Evolutionary conservation across 2,888 invertebrate genomes (phyloP).

Genomic region (Antheraea assamensis): DNA sequence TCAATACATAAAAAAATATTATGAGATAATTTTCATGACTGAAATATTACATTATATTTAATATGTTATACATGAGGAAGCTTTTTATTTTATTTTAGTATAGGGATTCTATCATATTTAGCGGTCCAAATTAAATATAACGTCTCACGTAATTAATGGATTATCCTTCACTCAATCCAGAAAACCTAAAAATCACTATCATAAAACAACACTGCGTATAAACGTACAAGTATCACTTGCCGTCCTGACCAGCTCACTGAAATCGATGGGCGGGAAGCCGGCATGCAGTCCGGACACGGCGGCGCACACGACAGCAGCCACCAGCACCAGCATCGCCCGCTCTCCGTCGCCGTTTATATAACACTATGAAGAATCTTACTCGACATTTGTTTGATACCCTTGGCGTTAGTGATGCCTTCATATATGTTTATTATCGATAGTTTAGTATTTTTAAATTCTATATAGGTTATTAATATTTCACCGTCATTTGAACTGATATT

Average conservation of each 20-base stretch:
- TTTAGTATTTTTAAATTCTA: neutral
- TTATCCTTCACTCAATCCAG: too few relatives aligned
- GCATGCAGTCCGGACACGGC: neutral
- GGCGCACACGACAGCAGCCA: neutral
- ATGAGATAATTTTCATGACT: too few relatives aligned
- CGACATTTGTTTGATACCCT: slow-evolving; percentile 28
- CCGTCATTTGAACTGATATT: too few relatives aligned
- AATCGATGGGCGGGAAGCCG: slow-evolving; percentile 32
- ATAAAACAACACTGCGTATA: neutral
- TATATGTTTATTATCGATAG: neutral
- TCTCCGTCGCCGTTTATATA: slow-evolving; percentile 17
- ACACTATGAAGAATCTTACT: slow-evolving; percentile 11
- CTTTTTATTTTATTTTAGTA: too few relatives aligned
- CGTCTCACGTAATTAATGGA: too few relatives aligned
- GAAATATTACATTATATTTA: too few relatives aligned
- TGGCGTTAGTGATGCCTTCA: slow-evolving; percentile 21
- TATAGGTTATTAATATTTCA: too few relatives aligned
- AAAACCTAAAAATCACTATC: too few relatives aligned
- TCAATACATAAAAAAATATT: too few relatives aligned
- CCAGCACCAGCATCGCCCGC: slow-evolving; percentile 9
- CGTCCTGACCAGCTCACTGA: slow-evolving; percentile 37
- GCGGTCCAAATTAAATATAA: too few relatives aligned
- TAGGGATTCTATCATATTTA: too few relatives aligned
- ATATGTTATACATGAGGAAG: neutral
- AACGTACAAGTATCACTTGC: slow-evolving; percentile 38